Conservation (phyloP, 2,113 vertebrate genomes). For the Calcarius ornatus region DNA sequence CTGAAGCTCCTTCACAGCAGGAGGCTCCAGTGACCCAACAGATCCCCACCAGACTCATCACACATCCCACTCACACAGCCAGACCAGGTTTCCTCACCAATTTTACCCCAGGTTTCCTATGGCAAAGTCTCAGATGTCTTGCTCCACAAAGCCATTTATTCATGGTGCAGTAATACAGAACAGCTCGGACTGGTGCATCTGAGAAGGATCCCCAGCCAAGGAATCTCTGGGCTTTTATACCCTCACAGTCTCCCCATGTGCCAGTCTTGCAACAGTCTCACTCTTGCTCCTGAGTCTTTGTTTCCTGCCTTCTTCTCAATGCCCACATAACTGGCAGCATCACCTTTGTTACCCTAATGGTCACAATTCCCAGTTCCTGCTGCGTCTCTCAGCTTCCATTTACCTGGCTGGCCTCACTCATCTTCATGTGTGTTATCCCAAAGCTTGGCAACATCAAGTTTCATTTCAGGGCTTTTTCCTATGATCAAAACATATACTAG, state of each 20-base stretch:
- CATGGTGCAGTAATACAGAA: background rate
- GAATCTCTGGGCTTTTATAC: background rate
- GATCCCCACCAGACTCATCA: background rate
- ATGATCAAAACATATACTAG: background rate
- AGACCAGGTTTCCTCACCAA: background rate
- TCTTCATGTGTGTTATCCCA: background rate
- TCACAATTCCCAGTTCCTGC: background rate
- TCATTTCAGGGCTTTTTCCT: background rate
- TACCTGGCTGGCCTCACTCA: background rate
- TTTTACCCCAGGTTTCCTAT: background rate
- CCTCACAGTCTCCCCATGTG: background rate
- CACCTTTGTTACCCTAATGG: background rate
- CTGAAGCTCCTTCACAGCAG: background rate
- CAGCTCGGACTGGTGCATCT: rapidly evolving
- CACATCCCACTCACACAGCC: background rate
- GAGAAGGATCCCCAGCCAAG: background rate
- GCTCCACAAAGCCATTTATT: background rate
- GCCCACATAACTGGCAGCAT: too few relatives aligned
- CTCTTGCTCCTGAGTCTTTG: background rate
- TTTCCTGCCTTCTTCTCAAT: background rate
- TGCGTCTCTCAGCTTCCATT: background rate
- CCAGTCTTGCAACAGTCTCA: background rate
- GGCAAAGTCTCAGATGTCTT: too few relatives aligned
- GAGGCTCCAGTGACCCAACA: rapidly evolving
- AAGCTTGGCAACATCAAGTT: background rate